Conservation (phyloP, 2,888 invertebrate species). For the Chrysomela aeneicollis region DNA sequence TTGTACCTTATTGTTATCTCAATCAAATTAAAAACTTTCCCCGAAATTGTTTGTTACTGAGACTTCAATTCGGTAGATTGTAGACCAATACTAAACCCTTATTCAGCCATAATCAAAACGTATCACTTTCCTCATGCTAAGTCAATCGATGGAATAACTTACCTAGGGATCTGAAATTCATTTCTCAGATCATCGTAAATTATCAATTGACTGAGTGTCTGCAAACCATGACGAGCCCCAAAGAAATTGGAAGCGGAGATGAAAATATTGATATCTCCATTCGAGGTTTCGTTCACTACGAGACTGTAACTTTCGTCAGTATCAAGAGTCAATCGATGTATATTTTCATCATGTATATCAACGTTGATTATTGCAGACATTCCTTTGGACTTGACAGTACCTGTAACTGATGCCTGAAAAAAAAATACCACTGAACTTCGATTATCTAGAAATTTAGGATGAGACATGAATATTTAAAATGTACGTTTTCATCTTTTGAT, state of each 20-base stretch:
- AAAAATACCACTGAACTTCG: no score
- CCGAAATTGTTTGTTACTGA: no score
- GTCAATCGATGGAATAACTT: conserved; percentile 8
- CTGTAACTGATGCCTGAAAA: conserved; percentile 34
- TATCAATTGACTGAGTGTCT: conserved; percentile 73
- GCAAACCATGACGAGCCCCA: conserved; percentile 73
- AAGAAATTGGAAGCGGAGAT: conserved; percentile 70
- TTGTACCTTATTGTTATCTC: no score
- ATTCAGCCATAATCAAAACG: no score
- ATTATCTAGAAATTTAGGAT: no score
- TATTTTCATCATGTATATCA: conserved; percentile 47
- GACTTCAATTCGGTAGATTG: no score
- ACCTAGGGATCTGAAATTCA: conserved; percentile 67
- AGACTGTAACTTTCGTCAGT: conserved; percentile 70
- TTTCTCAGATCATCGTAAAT: conserved; percentile 71
- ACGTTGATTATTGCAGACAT: conserved; percentile 59
- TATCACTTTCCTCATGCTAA: no score
- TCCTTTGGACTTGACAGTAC: conserved; percentile 54
- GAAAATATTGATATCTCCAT: conserved; percentile 65
- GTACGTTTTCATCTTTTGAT: no score
- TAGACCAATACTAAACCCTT: no score
- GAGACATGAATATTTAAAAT: no score
- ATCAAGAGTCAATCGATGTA: conserved; percentile 60
- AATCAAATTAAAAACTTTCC: no score
- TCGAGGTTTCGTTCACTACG: conserved; percentile 56